A percentile compares a stretch with the other conserved stretches of the same genome.
phyloP scores from a whole-genome alignment of 2,888 invertebrate species.

The Drosophila parthenogenetica region DNA sequence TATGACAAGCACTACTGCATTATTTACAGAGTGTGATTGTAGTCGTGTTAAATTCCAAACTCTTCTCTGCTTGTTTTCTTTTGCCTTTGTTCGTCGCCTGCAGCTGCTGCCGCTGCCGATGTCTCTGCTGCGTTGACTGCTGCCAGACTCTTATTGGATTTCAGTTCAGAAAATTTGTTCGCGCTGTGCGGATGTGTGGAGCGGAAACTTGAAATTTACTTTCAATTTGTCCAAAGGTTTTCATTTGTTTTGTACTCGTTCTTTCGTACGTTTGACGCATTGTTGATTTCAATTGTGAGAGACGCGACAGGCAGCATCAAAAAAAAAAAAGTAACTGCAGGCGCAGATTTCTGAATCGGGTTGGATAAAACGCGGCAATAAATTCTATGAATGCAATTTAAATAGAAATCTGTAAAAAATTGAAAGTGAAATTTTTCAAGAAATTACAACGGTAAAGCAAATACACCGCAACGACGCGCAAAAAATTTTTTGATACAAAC shows the following conservation, averaged over 20 bases:
- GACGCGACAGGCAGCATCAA: conserved; percentile 51
- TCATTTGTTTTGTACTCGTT: conserved; percentile 57
- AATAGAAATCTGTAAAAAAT: conserved; percentile 47
- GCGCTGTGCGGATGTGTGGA: conserved; percentile 75
- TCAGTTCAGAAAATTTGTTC: conserved; percentile 70
- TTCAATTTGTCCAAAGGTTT: conserved; percentile 66
- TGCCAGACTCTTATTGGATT: conserved; percentile 58
- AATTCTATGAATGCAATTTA: conserved; percentile 30
- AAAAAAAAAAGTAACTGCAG: conserved; percentile 43
- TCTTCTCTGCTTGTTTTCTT: conserved; percentile 35
- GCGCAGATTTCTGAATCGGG: conserved; percentile 41
- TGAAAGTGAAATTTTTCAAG: conserved; percentile 72
- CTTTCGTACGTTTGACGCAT: conserved; percentile 50
- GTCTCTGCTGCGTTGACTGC: conserved; percentile 33
- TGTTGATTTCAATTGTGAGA: conserved; percentile 63
- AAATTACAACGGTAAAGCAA: conserved; percentile 67
- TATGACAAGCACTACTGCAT: too few species aligned
- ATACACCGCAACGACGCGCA: conserved; percentile 54
- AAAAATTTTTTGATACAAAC: conserved; percentile 67
- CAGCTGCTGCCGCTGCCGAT: conserved; percentile 38
- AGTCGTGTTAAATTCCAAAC: not conserved
- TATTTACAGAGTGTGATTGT: conserved; percentile 11
- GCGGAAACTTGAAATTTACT: conserved; percentile 69
- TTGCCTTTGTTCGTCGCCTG: conserved; percentile 50
- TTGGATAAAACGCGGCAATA: conserved; percentile 47